phyloP scores from a whole-genome alignment of 2,888 invertebrate genomes.

The Plagodis pulveraria region DNA sequence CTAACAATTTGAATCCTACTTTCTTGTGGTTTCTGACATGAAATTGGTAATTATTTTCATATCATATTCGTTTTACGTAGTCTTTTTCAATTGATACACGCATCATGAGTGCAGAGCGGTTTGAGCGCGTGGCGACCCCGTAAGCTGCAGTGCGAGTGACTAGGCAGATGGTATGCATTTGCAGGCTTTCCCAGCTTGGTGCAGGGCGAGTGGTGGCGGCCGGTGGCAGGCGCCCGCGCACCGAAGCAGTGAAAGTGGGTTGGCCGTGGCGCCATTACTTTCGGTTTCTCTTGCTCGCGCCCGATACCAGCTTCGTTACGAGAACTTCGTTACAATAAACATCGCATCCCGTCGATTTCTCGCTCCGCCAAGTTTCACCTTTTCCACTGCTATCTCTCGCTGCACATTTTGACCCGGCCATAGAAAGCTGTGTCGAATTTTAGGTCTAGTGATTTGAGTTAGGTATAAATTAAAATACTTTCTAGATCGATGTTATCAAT shows the following conservation, averaged over 20 bases:
- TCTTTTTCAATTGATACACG: too few species aligned
- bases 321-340: conserved; percentile 80
- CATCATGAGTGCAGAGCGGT: too few species aligned
- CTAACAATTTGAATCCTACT: too few species aligned
- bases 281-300: conserved; percentile 82
- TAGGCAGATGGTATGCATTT: conserved; percentile 9
- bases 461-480: conserved; percentile 17
- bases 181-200: conserved; percentile 36
- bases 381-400: conserved; percentile 73
- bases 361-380: conserved; percentile 83
- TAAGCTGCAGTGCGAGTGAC: background rate
- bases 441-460: conserved; percentile 26
- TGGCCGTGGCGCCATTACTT: conserved; percentile 82
- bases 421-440: conserved; percentile 66
- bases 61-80: too few species aligned
- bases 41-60: too few species aligned
- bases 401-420: conserved; percentile 68
- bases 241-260: conserved; percentile 82
- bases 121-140: background rate
- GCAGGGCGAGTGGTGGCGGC: conserved; percentile 42
- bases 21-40: too few species aligned
- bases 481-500: conserved; percentile 16
- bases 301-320: conserved; percentile 68
- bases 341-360: conserved; percentile 84
- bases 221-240: conserved; percentile 55